These are phyloP conservation scores for Exaiptasia diaphana DNA, from an alignment of 64 coral and sea anemone genomes.

Conservation along the genomic window DNA sequence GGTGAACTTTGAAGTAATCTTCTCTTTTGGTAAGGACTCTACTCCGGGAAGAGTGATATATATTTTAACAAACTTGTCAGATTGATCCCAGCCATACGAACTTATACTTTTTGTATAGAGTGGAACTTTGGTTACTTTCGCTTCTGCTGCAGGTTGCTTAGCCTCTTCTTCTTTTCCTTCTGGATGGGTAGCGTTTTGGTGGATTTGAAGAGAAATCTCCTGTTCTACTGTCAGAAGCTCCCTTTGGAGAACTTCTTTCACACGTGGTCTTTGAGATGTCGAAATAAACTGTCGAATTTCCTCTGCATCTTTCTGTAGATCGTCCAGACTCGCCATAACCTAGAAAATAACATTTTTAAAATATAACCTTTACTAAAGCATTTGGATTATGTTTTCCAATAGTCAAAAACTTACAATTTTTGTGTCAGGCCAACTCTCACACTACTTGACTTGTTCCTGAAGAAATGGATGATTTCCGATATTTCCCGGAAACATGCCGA, in stretches of 20 bases:
- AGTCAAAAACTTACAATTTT: neutral
- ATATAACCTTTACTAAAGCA: too few species aligned
- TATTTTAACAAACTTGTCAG: slow-evolving; percentile 79
- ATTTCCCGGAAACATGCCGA: too few species aligned
- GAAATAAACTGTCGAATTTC: slow-evolving; percentile 51
- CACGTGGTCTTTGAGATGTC: slow-evolving; percentile 61
- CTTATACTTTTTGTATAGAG: slow-evolving; percentile 56
- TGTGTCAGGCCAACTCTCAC: neutral
- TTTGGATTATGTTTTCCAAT: too few species aligned
- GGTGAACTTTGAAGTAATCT: slow-evolving; percentile 54
- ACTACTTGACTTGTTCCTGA: too few species aligned
- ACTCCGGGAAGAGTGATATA: slow-evolving; percentile 68
- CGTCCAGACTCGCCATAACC: slow-evolving; percentile 56
- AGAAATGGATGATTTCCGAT: too few species aligned
- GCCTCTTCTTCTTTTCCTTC: slow-evolving; percentile 24
- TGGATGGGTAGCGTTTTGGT: neutral
- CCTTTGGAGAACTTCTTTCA: slow-evolving; percentile 65
- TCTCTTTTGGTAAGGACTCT: slow-evolving; percentile 68
- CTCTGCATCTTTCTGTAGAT: slow-evolving; percentile 40
- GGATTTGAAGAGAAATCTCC: slow-evolving; percentile 18
- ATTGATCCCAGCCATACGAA: slow-evolving; percentile 86
- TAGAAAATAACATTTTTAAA: too few species aligned
- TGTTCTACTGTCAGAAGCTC: slow-evolving; percentile 59
- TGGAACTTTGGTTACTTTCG: slow-evolving; percentile 3
- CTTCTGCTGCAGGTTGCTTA: neutral